Conservation (phyloP, 2,113 vertebrate genomes). For the Carettochelys insculpta region DNA sequence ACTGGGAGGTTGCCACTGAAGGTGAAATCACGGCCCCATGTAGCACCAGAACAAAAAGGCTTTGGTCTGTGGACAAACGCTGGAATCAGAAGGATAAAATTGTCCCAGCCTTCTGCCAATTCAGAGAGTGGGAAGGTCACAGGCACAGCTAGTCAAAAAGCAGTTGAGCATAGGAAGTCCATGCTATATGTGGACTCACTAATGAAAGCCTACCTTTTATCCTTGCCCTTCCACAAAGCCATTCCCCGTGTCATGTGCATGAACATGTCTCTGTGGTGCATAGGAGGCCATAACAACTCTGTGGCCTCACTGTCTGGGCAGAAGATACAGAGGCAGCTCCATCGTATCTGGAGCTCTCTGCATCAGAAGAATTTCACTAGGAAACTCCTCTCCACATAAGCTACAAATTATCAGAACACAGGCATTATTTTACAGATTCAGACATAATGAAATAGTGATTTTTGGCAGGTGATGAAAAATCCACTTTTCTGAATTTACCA, state of each 20-base stretch:
- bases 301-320: background rate
- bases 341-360: background rate
- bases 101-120: background rate
- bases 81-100: background rate
- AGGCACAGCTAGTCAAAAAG: background rate
- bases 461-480: background rate
- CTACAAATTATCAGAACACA: background rate
- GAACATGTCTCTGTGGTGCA: background rate
- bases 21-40: background rate
- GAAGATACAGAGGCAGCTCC: background rate
- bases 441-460: background rate
- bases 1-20: background rate
- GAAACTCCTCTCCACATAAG: background rate
- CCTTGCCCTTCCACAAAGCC: background rate
- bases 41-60: background rate
- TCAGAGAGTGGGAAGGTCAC: background rate
- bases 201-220: background rate
- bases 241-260: background rate
- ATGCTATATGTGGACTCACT: background rate
- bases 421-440: background rate
- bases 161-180: background rate
- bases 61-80: background rate
- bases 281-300: background rate
- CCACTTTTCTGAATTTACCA: background rate
- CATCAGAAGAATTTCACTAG: background rate